Percentiles rank a stretch among this genome's conserved stretches.
phyloP scores from a whole-genome alignment of 2,113 vertebrate species.

The Sminthopsis crassicaudata region DNA sequence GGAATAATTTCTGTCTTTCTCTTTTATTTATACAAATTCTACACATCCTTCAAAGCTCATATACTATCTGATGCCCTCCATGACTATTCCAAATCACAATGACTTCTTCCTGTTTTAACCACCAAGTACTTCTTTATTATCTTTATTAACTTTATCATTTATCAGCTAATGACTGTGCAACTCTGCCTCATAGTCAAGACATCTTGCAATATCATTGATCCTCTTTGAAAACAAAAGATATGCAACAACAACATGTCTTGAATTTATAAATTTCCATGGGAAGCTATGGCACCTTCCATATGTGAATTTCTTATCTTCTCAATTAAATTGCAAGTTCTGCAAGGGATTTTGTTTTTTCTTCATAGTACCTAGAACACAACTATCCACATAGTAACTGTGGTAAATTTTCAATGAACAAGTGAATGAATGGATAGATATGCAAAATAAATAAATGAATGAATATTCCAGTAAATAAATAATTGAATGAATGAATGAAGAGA shows the following conservation, averaged over 20 bases:
- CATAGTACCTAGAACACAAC: neutral
- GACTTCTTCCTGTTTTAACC: neutral
- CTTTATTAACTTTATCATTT: neutral
- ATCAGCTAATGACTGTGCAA: neutral
- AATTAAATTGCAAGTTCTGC: neutral
- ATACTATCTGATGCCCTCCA: neutral
- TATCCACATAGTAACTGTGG: neutral
- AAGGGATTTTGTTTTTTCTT: neutral
- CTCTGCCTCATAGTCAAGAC: no score
- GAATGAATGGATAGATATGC: neutral
- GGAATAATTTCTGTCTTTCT: slow-evolving; percentile 4
- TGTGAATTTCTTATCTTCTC: neutral
- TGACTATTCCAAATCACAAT: neutral
- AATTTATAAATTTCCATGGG: neutral
- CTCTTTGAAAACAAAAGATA: no score
- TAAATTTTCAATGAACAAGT: neutral
- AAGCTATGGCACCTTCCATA: neutral
- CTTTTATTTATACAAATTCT: slow-evolving; percentile 25
- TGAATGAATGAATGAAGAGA: neutral
- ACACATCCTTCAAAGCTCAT: neutral
- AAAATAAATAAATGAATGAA: neutral
- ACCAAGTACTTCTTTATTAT: slow-evolving; percentile 5
- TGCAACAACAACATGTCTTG: neutral
- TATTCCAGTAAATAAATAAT: neutral
- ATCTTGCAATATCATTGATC: no score